These are phyloP conservation scores for Anguilla obscura DNA, from an alignment of 2,797 vertebrate species.

Conservation along the genomic window DNA sequence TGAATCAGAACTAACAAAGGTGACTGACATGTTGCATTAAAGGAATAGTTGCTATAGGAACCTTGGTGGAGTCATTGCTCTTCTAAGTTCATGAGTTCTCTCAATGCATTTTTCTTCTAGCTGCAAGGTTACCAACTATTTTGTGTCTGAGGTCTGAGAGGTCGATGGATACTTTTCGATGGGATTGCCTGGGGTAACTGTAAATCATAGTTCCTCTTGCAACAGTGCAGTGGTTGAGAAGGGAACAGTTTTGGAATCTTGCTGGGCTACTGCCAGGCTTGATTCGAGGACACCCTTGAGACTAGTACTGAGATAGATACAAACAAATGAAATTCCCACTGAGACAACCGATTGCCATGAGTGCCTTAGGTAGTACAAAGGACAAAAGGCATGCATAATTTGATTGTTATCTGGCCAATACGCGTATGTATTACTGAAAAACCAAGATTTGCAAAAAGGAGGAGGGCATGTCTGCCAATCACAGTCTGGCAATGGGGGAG, in stretches of 20 bases:
- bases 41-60: neutral
- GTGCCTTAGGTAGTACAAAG: neutral
- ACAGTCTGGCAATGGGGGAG: neutral
- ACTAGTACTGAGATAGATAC: neutral
- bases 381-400: conserved; percentile 19
- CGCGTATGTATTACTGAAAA: conserved; percentile 22
- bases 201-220: neutral
- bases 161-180: neutral
- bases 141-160: neutral
- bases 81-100: neutral
- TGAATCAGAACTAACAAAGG: neutral
- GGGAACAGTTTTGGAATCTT: neutral
- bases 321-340: neutral
- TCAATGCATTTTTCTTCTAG: neutral
- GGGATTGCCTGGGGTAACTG: neutral
- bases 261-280: neutral
- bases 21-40: neutral
- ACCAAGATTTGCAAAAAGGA: conserved; percentile 11
- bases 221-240: neutral
- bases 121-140: neutral
- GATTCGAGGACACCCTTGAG: neutral
- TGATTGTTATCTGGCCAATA: conserved; percentile 13
- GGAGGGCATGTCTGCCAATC: conserved; percentile 36
- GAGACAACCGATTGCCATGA: neutral
- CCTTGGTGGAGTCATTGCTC: neutral